Evolutionary conservation across 1,140 invertebrate genomes (phyloP).

Genomic region (Campodea augens): DNA sequence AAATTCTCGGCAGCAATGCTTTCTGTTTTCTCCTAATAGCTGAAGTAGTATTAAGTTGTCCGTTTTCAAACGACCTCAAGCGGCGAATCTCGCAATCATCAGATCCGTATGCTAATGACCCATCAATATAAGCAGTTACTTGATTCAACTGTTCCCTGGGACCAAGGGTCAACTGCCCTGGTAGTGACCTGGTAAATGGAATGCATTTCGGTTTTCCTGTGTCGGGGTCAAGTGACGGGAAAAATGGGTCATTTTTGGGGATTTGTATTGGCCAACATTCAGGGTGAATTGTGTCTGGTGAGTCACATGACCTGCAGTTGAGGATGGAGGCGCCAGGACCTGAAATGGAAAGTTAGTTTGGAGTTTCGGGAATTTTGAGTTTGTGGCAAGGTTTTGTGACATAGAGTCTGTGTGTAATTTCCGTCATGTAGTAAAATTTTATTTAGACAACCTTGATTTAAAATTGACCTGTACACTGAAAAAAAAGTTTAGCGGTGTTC

Average conservation of each 20-base stretch:
- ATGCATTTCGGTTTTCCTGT: slow-evolving; percentile 32
- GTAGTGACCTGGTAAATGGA: slow-evolving; percentile 34
- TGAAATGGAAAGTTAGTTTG: slow-evolving; percentile 10
- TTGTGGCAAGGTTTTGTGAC: neutral
- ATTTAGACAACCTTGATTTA: neutral
- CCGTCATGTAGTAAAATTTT: slow-evolving; percentile 8
- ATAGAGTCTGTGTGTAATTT: neutral
- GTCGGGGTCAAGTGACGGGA: slow-evolving; percentile 25
- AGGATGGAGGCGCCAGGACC: slow-evolving; percentile 25
- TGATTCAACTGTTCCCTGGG: slow-evolving; percentile 40
- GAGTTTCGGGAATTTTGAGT: too few relatives aligned
- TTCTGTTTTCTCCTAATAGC: slow-evolving; percentile 18
- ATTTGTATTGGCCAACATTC: slow-evolving; percentile 36
- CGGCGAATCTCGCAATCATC: slow-evolving; percentile 32
- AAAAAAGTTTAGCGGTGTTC: too few relatives aligned
- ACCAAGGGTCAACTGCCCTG: slow-evolving; percentile 34
- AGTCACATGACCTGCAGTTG: slow-evolving; percentile 28
- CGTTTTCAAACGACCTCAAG: slow-evolving; percentile 22
- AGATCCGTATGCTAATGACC: slow-evolving; percentile 40
- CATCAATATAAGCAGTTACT: slow-evolving; percentile 39
- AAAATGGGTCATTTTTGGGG: slow-evolving; percentile 34
- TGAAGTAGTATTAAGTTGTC: slow-evolving; percentile 25
- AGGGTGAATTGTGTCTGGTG: slow-evolving; percentile 25
- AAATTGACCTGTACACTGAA: too few relatives aligned
- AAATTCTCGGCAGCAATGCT: slow-evolving; percentile 23